A percentile compares a stretch with the other conserved stretches of the same genome.
Evolutionary conservation across 2,113 vertebrate genomes (phyloP).

Genomic region (Epinephelus cyanopodus): DNA sequence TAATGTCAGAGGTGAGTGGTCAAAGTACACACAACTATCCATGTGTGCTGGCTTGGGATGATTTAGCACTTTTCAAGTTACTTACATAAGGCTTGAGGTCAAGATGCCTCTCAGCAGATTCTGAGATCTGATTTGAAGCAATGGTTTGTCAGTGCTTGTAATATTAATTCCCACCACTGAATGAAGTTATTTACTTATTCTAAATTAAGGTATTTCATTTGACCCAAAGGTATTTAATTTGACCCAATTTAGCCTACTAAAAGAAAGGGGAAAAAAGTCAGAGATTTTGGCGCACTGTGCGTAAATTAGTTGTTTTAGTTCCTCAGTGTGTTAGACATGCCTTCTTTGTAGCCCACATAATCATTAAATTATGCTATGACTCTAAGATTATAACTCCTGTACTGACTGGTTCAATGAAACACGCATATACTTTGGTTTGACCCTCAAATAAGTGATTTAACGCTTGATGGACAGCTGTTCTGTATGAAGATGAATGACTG

Average conservation of each 20-base stretch:
- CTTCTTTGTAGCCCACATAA: background rate
- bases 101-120: conserved; percentile 10
- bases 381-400: background rate
- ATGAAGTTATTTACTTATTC: background rate
- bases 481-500: background rate
- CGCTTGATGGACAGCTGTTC: background rate
- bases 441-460: background rate
- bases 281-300: background rate
- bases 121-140: background rate
- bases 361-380: background rate
- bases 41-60: conserved; percentile 1
- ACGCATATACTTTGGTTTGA: background rate
- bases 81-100: conserved; percentile 18
- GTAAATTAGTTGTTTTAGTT: background rate
- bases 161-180: background rate
- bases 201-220: background rate
- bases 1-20: conserved; percentile 20
- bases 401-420: background rate
- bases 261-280: background rate
- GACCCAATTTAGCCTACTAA: background rate
- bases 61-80: conserved; percentile 10
- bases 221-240: background rate
- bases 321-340: background rate
- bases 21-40: conserved; percentile 30
- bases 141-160: background rate